Conservation (phyloP, 2,888 invertebrate genomes). For the Parnassius orleans region DNA sequence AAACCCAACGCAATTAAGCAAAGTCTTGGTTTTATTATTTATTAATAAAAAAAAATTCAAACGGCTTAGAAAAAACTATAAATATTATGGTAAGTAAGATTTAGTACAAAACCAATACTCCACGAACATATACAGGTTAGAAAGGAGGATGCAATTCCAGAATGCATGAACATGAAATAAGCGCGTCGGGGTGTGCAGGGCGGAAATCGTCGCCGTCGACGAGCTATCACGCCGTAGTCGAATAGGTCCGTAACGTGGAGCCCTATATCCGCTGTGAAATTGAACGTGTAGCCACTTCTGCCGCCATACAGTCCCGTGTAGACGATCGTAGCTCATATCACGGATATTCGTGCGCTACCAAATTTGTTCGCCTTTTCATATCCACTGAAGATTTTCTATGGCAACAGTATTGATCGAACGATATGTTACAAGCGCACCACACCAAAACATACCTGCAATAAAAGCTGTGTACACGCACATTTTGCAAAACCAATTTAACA, state of each 20-base stretch:
- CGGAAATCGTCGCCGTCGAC: slow-evolving; percentile 70
- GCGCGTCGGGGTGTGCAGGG: slow-evolving; percentile 50
- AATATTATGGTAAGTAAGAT: too few relatives aligned
- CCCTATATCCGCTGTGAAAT: slow-evolving; percentile 42
- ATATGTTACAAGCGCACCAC: background rate
- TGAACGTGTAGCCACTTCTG: slow-evolving; percentile 32
- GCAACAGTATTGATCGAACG: background rate
- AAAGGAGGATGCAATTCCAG: background rate
- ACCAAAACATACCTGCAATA: too few relatives aligned
- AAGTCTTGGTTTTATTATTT: too few relatives aligned
- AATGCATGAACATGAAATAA: slow-evolving; percentile 50
- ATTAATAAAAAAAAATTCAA: too few relatives aligned
- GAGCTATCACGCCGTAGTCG: slow-evolving; percentile 55
- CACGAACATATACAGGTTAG: too few relatives aligned
- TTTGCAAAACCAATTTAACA: too few relatives aligned
- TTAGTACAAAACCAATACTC: too few relatives aligned
- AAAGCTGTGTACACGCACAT: too few relatives aligned
- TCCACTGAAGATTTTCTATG: slow-evolving; percentile 7
- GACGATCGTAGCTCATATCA: slow-evolving; percentile 32
- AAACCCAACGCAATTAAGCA: too few relatives aligned
- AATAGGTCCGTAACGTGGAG: slow-evolving; percentile 41
- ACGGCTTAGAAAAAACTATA: too few relatives aligned
- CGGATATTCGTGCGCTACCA: slow-evolving; percentile 18
- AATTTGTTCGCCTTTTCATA: slow-evolving; percentile 15
- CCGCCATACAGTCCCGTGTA: slow-evolving; percentile 34